Evolutionary conservation across 64 coral and sea anemone species (phyloP), one percentile per base, ranked within the genome.

Genomic region (Astreopora myriophthalma): DNA sequence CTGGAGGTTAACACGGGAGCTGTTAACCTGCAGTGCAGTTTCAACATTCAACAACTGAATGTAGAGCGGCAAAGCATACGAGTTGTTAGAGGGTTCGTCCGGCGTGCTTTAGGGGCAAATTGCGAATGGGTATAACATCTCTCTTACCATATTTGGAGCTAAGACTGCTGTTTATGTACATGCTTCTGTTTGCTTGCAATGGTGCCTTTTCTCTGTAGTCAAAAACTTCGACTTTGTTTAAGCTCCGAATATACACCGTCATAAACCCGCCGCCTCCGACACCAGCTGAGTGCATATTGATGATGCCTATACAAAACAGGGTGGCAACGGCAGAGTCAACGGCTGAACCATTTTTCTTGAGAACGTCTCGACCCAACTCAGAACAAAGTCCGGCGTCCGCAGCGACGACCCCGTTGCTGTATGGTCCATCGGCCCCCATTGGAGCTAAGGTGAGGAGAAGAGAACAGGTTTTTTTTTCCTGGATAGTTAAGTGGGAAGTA

Each of bases 231-330:
- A 80, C 94, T 6, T 29, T n/a, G 22, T 51, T 82, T 2, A 49
- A 40, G 20, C 42, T 69, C 39, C 39, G 51, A 6, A 48, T 61
- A 36, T 99, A 99, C 1, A 99, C 87, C 14, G 93, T 64, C 96
- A 99, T 99, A 20, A 99, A 95, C 5, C 94, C 96, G 2, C 96
- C 96, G 29, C 96, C 96, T 1, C 96, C 96, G 26, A 99, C 91
- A 20, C 96, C 96, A n/a, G 96, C 66, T 0, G 96, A 99, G 70
- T 99, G 96, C 90, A 99, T 95, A 76, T 99, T 99, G 46, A 95
- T 76, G 58, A 99, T 39, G 8, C 96, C 96, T 49, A 99, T 69
- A 93, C 96, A 99, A 75, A 99, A 89, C 10, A 99, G 5, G 13
- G 77, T 69, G 10, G 96, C 94, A 25, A 99, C 62, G 16, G 94